These are phyloP conservation scores for Phoxinus dragarum DNA, from an alignment of 2,797 vertebrate species.

Conservation along the genomic window DNA sequence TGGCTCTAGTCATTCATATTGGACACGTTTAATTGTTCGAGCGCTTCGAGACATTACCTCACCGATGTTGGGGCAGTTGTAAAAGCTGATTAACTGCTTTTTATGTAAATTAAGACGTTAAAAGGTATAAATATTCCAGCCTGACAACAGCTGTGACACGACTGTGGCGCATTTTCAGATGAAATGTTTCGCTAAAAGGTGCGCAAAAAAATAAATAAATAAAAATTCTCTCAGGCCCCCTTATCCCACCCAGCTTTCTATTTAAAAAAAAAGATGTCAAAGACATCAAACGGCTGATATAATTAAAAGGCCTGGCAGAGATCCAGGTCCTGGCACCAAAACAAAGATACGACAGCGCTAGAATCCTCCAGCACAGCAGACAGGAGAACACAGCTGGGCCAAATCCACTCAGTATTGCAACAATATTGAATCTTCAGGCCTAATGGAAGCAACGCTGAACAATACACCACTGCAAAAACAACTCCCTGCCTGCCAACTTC, in stretches of 20 bases:
- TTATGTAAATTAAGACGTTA: slow-evolving; percentile 75
- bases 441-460: slow-evolving; percentile 56
- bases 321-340: slow-evolving; percentile 65
- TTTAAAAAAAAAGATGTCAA: slow-evolving; percentile 72
- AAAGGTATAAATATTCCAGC: slow-evolving; percentile 66
- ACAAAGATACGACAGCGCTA: slow-evolving; percentile 65
- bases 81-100: slow-evolving; percentile 75
- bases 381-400: slow-evolving; percentile 56
- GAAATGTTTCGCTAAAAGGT: slow-evolving; percentile 63
- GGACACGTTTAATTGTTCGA: slow-evolving; percentile 69
- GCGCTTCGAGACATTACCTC: slow-evolving; percentile 78
- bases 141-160: slow-evolving; percentile 51
- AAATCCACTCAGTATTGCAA: slow-evolving; percentile 62
- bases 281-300: slow-evolving; percentile 74
- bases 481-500: slow-evolving; percentile 52
- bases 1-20: slow-evolving; percentile 69
- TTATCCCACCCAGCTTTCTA: slow-evolving; percentile 51
- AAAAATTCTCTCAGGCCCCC: slow-evolving; percentile 38
- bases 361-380: slow-evolving; percentile 54
- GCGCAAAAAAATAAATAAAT: slow-evolving; percentile 48
- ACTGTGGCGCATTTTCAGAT: slow-evolving; percentile 58
- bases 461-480: slow-evolving; percentile 57
- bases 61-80: slow-evolving; percentile 65
- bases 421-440: slow-evolving; percentile 60
- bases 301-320: slow-evolving; percentile 70